Evolutionary conservation across 2,888 invertebrate species (phyloP), one percentile per base, ranked within the genome.

Genomic region (Orthosia gothica): DNA sequence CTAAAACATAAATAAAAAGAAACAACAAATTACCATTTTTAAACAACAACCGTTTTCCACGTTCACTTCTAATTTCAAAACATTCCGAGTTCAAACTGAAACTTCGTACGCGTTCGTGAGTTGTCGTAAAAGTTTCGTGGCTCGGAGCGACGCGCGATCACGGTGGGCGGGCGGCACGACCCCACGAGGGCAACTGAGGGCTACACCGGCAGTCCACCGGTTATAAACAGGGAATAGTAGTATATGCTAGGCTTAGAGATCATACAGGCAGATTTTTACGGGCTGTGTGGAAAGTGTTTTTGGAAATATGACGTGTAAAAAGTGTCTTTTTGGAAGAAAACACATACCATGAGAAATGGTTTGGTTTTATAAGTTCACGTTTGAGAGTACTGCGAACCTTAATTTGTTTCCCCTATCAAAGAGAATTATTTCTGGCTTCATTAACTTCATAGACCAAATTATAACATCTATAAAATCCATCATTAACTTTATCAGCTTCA

Each of bases 131-230:
- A 87, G 87, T 87, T 89, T 81, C 74, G 79, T 13, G 20, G 9
- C 45, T 40, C 73, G 70, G 71, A 70, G 72, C 79, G 70, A 61
- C 70, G 80, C 77, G 79, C 82, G 76, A 70, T 87, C 78, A 78
- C 81, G 70, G 67, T 88, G 86, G 88, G 84, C 87, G 86, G 85
- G 81, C 90, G 88, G 85, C 76, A 66, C 90, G 89, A 90, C 89
- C 88, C 91, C 91, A 87, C 93, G 92, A 91, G 93, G 88, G 89
- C 86, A 73, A 95, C 95, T 95, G 94, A 93, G 91, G 92, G 91
- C 85, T 87, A 84, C 61, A 75, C 77, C 83, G 82, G 84, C 85
- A 79, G 77, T 87, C 88, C 87, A 87, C 89, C 82, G 90, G 89
- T 91, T 94, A 93, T 93, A 93, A 92, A 93, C 92, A 91, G 74